Percentiles rank a stretch among this genome's conserved stretches.
Conservation (phyloP, 1,140 invertebrate genomes). For the Nephotettix cincticeps region DNA sequence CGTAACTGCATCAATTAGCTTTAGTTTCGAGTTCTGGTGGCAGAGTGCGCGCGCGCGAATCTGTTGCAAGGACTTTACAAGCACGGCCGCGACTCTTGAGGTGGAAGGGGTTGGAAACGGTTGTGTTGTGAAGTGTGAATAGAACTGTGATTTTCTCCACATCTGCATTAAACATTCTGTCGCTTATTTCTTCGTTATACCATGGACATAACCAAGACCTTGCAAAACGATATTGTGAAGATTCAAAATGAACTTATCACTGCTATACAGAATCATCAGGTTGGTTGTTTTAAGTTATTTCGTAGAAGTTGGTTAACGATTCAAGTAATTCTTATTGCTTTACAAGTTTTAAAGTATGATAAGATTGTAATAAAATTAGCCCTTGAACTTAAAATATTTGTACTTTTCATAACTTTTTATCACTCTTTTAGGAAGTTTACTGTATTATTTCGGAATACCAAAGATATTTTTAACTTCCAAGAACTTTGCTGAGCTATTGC, state of each 20-base stretch:
- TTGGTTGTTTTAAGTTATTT: slow-evolving; percentile 2
- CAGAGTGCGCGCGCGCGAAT: slow-evolving; percentile 8
- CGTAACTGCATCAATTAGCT: slow-evolving; percentile 6
- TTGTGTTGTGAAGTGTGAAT: background rate
- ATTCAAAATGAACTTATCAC: background rate
- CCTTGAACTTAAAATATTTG: too few relatives aligned
- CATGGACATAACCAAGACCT: background rate
- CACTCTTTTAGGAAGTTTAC: background rate
- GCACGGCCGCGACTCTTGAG: background rate
- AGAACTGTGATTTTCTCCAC: background rate
- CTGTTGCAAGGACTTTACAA: slow-evolving; percentile 9
- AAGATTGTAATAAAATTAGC: background rate
- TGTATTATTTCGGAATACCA: background rate
- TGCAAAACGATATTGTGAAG: background rate
- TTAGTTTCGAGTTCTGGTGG: background rate
- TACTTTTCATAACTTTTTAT: background rate
- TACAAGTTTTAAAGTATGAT: background rate
- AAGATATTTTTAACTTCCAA: background rate
- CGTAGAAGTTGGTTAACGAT: background rate
- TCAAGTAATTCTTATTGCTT: background rate
- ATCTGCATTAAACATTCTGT: background rate
- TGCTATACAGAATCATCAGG: slow-evolving; percentile 1
- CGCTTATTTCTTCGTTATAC: background rate
- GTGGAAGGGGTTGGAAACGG: background rate
- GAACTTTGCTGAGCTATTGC: slow-evolving; percentile 2